phyloP scores from a whole-genome alignment of 2,797 vertebrate species.

The Cyclura pinguis region DNA sequence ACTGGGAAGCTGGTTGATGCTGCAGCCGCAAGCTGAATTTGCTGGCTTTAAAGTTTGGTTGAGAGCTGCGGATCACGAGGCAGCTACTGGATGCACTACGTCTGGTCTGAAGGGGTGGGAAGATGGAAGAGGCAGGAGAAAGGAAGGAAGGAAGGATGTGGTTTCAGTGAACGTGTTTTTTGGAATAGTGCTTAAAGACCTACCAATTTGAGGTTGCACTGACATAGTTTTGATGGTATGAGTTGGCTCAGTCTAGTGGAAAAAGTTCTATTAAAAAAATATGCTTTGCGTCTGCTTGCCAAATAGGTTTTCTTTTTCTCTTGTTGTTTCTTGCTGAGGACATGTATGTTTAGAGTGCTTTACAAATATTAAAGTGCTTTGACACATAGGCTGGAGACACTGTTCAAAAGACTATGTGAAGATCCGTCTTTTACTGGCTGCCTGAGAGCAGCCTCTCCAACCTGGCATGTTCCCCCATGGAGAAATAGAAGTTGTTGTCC shows the following conservation, averaged over 20 bases:
- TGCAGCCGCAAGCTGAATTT: not conserved
- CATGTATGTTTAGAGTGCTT: not conserved
- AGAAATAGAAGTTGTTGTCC: too few species aligned
- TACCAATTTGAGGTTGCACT: not conserved
- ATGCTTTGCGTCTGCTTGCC: too few species aligned
- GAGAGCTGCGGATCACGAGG: not conserved
- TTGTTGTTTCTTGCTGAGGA: not conserved
- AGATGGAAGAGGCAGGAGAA: not conserved
- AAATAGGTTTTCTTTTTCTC: too few species aligned
- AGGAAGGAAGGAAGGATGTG: constrained; percentile 36
- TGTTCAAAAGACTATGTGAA: not conserved
- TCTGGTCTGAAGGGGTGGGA: not conserved
- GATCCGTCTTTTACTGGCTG: too few species aligned
- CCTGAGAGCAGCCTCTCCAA: not conserved
- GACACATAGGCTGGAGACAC: not conserved
- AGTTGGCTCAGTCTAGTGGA: not conserved
- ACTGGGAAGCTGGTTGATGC: not conserved
- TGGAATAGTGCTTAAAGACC: not conserved
- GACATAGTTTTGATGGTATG: not conserved
- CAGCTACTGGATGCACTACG: not conserved
- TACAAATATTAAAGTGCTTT: too few species aligned
- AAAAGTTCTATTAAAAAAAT: not conserved
- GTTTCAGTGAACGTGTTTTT: constrained; percentile 17
- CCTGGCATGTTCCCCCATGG: not conserved
- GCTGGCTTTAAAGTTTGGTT: not conserved